These are phyloP conservation scores for Pollenia labialis DNA, from an alignment of 2,888 invertebrate species.

Conservation along the genomic window DNA sequence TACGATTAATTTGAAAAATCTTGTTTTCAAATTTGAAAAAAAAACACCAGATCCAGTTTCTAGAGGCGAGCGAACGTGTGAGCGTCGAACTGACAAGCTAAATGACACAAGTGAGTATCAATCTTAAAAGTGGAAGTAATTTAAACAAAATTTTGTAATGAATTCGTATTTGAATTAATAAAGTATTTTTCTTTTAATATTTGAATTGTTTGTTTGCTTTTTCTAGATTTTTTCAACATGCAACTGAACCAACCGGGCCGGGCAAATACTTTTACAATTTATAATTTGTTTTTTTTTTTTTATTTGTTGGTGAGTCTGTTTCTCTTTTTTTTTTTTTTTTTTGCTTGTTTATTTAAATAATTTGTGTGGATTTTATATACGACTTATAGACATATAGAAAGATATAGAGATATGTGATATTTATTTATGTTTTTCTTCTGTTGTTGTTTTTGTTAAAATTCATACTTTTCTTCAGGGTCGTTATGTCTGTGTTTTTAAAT, in stretches of 20 bases:
- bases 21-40: too few relatives aligned
- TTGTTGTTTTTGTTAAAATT: slow-evolving; percentile 5
- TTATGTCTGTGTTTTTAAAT: slow-evolving; percentile 17
- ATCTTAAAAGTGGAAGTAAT: slow-evolving; percentile 50
- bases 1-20: too few relatives aligned
- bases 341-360: slow-evolving; percentile 33
- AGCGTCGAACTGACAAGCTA: not conserved
- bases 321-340: not conserved
- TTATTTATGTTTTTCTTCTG: slow-evolving; percentile 19
- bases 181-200: not conserved
- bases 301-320: slow-evolving; percentile 3
- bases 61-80: too few relatives aligned
- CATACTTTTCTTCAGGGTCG: slow-evolving; percentile 43
- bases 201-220: too few relatives aligned
- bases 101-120: slow-evolving; percentile 21
- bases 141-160: not conserved
- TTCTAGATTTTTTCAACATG: too few relatives aligned
- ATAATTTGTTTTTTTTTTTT: not conserved
- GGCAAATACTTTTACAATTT: not conserved
- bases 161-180: slow-evolving; percentile 3
- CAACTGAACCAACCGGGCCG: not conserved
- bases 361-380: slow-evolving; percentile 24
- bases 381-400: not conserved
- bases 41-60: too few relatives aligned
- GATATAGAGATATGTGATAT: slow-evolving; percentile 1